phyloP scores from a whole-genome alignment of 1,140 invertebrate species.

The Tetragnatha versicolor region DNA sequence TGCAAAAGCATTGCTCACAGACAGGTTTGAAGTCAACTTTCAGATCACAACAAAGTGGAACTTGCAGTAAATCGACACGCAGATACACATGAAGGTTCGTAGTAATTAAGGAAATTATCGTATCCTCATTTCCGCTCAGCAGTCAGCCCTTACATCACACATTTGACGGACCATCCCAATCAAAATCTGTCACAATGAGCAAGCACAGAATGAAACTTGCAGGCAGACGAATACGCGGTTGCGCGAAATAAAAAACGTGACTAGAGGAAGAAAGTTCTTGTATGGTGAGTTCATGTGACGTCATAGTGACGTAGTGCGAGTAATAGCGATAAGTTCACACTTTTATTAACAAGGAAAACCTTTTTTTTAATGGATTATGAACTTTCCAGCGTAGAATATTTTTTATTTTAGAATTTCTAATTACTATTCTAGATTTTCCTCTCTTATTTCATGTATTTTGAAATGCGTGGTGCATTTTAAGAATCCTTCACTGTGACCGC shows the following conservation, averaged over 20 bases:
- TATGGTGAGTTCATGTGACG: neutral
- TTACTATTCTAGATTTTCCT: no score
- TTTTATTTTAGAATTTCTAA: no score
- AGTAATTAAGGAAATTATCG: conserved; percentile 25
- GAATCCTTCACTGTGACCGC: no score
- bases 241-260: conserved; percentile 32
- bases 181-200: conserved; percentile 12
- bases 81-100: neutral
- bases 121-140: conserved; percentile 22
- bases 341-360: no score
- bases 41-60: neutral
- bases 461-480: no score
- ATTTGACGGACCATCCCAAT: neutral
- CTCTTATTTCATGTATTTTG: no score
- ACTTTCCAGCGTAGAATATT: no score
- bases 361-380: no score
- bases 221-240: conserved; percentile 12
- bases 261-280: conserved; percentile 1
- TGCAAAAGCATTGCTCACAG: neutral
- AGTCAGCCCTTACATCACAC: neutral
- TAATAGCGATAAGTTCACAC: neutral
- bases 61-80: neutral
- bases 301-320: neutral
- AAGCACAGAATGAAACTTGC: conserved; percentile 6
- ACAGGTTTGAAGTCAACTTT: neutral